Evolutionary conservation across 1,140 invertebrate species (phyloP).

Genomic region (Tenebrio molitor): DNA sequence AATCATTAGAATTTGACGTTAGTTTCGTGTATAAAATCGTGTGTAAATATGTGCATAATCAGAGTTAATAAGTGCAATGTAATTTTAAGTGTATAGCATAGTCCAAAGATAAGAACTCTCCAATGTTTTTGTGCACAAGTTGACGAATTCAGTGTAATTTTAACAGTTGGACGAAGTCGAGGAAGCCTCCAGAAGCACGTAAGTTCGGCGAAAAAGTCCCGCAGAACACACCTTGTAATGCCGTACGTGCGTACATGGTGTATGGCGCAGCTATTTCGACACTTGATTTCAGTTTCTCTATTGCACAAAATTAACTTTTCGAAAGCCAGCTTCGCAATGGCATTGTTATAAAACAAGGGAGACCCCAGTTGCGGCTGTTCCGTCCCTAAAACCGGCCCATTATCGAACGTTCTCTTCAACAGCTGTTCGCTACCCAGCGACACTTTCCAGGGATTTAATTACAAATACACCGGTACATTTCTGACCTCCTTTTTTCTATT

Average conservation of each 20-base stretch:
- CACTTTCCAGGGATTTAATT: constrained; percentile 39
- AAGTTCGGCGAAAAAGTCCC: constrained; percentile 6
- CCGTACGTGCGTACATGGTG: constrained; percentile 38
- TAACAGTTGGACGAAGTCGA: background rate
- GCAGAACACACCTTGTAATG: constrained; percentile 36
- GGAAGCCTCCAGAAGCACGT: constrained; percentile 24
- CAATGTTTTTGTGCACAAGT: constrained; percentile 47
- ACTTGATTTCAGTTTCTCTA: constrained; percentile 45
- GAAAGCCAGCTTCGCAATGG: constrained; percentile 36
- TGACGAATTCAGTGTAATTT: constrained; percentile 25
- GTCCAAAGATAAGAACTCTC: constrained; percentile 44
- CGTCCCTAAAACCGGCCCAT: constrained; percentile 6
- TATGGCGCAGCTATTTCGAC: constrained; percentile 49
- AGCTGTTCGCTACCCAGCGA: constrained; percentile 24
- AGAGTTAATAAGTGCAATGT: constrained; percentile 52
- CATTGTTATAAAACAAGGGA: background rate
- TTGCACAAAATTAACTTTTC: constrained; percentile 40
- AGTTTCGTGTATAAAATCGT: constrained; percentile 30
- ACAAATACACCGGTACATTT: constrained; percentile 36
- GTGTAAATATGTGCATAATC: constrained; percentile 37
- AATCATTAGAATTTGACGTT: constrained; percentile 34
- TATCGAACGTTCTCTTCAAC: constrained; percentile 34
- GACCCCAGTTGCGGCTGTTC: background rate
- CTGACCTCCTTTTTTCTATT: constrained; percentile 31
- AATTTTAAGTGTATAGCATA: constrained; percentile 49